These are phyloP conservation scores for Chorisops tibialis DNA, from an alignment of 2,888 invertebrate species.

Conservation along the genomic window DNA sequence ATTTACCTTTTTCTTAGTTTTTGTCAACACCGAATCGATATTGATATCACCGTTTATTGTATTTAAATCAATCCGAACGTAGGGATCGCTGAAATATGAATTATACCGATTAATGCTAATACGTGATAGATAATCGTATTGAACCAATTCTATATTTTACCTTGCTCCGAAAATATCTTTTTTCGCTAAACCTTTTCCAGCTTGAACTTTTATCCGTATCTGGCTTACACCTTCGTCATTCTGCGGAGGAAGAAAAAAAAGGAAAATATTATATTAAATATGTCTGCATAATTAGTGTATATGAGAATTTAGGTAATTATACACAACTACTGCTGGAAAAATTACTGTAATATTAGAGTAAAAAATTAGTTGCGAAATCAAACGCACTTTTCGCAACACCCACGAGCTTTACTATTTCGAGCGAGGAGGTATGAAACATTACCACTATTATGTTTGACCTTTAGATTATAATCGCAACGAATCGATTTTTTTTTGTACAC, in stretches of 20 bases:
- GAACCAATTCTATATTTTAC: conserved; percentile 52
- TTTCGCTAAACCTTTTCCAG: conserved; percentile 89
- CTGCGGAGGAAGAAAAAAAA: conserved; percentile 52
- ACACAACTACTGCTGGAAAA: no score
- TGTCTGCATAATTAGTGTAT: no score
- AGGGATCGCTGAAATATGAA: conserved; percentile 80
- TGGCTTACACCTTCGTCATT: conserved; percentile 77
- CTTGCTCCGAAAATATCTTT: conserved; percentile 99
- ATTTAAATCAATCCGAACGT: conserved; percentile 88
- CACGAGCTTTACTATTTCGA: no score
- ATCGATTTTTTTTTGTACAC: no score
- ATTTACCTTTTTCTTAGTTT: conserved; percentile 91
- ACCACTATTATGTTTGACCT: no score
- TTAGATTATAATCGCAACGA: no score
- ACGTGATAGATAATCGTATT: not conserved
- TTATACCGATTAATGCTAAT: conserved; percentile 21
- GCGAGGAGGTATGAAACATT: no score
- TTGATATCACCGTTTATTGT: conserved; percentile 81
- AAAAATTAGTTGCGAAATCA: no score
- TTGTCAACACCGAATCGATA: conserved; percentile 89
- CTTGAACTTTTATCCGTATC: conserved; percentile 79
- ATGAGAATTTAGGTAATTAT: no score
- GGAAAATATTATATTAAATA: no score
- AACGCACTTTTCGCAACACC: no score
- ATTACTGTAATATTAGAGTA: no score